These are phyloP conservation scores for Parasteatoda tepidariorum DNA, from an alignment of 1,140 invertebrate genomes.

Conservation along the genomic window DNA sequence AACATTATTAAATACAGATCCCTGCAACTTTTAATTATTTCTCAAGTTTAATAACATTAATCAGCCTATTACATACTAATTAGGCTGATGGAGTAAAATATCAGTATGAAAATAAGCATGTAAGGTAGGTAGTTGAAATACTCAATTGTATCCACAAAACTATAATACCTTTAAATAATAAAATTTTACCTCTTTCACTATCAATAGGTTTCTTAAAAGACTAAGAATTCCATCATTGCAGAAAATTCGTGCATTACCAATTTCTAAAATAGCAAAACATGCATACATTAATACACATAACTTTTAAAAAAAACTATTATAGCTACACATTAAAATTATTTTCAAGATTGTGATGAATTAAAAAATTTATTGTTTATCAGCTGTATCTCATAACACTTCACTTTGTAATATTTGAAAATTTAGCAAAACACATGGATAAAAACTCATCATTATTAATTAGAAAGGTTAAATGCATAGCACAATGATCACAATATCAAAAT, in stretches of 20 bases:
- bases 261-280: background rate
- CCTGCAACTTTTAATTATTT: background rate
- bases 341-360: background rate
- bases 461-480: no score
- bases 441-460: background rate
- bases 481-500: no score
- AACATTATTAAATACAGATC: background rate
- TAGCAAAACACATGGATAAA: background rate
- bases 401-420: background rate
- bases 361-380: background rate
- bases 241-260: constrained; percentile 23
- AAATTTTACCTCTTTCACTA: constrained; percentile 9
- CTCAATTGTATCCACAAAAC: background rate
- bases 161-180: background rate
- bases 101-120: no score
- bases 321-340: background rate
- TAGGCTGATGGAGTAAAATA: no score
- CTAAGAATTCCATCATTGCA: constrained; percentile 6
- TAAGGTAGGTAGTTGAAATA: background rate
- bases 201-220: constrained; percentile 2
- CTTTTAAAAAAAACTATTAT: background rate
- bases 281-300: background rate
- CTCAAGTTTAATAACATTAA: background rate
- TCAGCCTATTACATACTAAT: no score
- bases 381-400: background rate